These are phyloP conservation scores for Scopus umbretta DNA, from an alignment of 2,113 vertebrate genomes.

Conservation along the genomic window DNA sequence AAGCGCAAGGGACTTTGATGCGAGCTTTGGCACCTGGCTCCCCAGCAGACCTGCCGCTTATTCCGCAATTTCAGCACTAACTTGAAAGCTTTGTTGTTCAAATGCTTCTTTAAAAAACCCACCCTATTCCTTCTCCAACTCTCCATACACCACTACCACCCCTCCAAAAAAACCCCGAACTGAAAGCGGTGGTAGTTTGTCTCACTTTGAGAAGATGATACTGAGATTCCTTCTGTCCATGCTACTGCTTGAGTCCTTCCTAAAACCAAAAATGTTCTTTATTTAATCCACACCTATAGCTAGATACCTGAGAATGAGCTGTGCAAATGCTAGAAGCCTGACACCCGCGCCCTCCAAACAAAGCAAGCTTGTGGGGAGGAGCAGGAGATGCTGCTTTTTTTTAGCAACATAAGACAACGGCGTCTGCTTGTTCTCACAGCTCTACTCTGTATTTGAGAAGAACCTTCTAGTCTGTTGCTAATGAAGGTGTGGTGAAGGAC, in stretches of 20 bases:
- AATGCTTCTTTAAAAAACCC: neutral
- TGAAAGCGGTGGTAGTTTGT: neutral
- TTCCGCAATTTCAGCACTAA: neutral
- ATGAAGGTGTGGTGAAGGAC: neutral
- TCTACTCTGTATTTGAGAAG: neutral
- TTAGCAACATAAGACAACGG: neutral
- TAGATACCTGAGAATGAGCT: neutral
- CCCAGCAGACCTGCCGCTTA: neutral
- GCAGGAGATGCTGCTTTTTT: neutral
- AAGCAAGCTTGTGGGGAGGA: neutral
- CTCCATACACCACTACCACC: neutral
- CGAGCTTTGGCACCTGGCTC: neutral
- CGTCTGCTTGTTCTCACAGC: neutral
- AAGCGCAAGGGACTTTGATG: neutral
- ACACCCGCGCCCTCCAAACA: rapidly evolving
- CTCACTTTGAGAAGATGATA: neutral
- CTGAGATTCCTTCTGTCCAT: neutral
- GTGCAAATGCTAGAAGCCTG: neutral
- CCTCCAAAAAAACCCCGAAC: neutral
- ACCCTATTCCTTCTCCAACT: neutral
- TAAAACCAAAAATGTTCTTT: neutral
- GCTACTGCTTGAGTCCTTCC: neutral
- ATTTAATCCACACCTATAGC: neutral
- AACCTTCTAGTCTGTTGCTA: neutral
- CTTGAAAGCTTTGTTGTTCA: neutral